Evolutionary conservation across 2,113 vertebrate species (phyloP), one percentile per base, ranked within the genome.

Genomic region (Zosterops japonicus): DNA sequence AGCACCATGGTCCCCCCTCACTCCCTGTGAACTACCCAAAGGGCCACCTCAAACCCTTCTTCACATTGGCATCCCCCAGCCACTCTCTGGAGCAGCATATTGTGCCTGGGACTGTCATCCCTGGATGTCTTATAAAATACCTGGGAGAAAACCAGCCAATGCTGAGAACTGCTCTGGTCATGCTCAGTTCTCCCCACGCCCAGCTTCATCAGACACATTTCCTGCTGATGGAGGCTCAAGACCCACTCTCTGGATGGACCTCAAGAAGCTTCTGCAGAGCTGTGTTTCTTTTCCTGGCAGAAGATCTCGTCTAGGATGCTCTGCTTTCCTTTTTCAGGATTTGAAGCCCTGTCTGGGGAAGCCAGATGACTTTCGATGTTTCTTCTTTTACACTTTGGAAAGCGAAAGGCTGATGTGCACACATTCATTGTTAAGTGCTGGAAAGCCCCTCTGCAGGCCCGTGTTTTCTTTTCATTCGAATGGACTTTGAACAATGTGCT

Each of bases 1-100:
- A 23, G 23, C 11, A 28, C 35, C 41, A 25, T 0, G 0, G 42
- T 47, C 16, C 19, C 22, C 52, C 14, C 21, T 60, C 11, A 57
- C 3, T 20, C 29, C 12, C 61, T 33, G 11, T 28, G 41, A 60
- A 8, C 23, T 23, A 33, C 33, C 31, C 56, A 71, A 74, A 36
- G 44, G 50, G 11, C 27, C 55, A 65, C 44, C 25, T 74, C 69
- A 76, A 67, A 18, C 56, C 24, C 29, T 65, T 77, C 83, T 57
- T 74, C 46, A 64, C 19, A 3, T 0, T 42, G 39, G 17, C 46
- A 70, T 3, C 14, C 27, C 17, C 16, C 61, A 33, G 47, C 16
- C 42, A 46, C 69, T 20, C 57, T 46, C 47, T 50, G 53, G 39
- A 83, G 53, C 28, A 80, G 72, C 63, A 46, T 16, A 5, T 28